Evolutionary conservation across 2,113 vertebrate species (phyloP).

Genomic region (Pedetes capensis): DNA sequence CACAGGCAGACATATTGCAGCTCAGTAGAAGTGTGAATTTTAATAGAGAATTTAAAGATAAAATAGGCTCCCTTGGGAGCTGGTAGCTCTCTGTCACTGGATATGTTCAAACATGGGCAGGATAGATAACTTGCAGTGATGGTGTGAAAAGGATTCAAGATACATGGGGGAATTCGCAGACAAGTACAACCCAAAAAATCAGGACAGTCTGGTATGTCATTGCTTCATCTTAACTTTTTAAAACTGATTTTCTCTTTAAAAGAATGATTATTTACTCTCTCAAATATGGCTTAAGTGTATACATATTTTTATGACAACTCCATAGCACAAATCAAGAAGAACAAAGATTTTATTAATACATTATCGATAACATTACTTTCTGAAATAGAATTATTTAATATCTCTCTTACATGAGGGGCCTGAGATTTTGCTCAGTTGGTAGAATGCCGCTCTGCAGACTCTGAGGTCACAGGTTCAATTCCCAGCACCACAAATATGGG

Average conservation of each 20-base stretch:
- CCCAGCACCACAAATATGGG: too few relatives aligned
- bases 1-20: background rate
- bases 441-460: too few relatives aligned
- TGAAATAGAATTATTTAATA: background rate
- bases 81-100: background rate
- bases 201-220: background rate
- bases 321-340: background rate
- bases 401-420: background rate
- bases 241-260: background rate
- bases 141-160: background rate
- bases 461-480: too few relatives aligned
- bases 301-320: background rate
- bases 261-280: background rate
- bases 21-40: background rate
- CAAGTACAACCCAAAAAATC: background rate
- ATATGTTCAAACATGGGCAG: background rate
- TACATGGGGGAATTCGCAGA: background rate
- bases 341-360: background rate
- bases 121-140: background rate
- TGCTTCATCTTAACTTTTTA: background rate
- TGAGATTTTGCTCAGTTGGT: too few relatives aligned
- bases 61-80: background rate
- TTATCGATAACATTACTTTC: background rate
- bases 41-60: slow-evolving; percentile 22
- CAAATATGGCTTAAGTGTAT: background rate